Evolutionary conservation across 1,140 invertebrate species (phyloP), one percentile per base, ranked within the genome.

Genomic region (Pseudobourletiella spinata): DNA sequence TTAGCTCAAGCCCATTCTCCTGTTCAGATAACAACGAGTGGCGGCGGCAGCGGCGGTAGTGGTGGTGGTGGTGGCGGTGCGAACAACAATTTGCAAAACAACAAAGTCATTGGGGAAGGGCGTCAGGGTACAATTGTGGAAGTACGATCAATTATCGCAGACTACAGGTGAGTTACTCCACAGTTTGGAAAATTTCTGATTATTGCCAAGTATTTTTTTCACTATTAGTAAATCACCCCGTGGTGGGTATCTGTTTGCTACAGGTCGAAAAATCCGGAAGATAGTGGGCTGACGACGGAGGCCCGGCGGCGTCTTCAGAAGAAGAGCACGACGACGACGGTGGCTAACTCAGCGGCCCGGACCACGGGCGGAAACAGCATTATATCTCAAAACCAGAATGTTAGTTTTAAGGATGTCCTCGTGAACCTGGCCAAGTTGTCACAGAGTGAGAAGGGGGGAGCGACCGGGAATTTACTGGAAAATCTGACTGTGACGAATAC

Each of bases 61-160:
- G n/a, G n/a, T n/a, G n/a, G n/a, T n/a, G n/a, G n/a, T n/a, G n/a
- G n/a, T n/a, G n/a, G n/a, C n/a, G n/a, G n/a, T n/a, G 57, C 54
- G 35, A 61, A 60, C 15, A 65, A 20, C 59, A n/a, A n/a, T 46
- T 11, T 39, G 26, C 1, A 6, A 11, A 8, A 28, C 22, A 74
- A 76, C 52, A 71, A 76, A 30, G 75, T 79, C 26, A 79, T 81
- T 55, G 79, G 80, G 1, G 79, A 83, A 73, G 84, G 85, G 0
- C 77, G 85, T 22, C 85, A 89, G 70, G 84, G 87, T 0, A 81
- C 85, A 0, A 85, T 85, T 26, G 81, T 89, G 46, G 86, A 89
- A 73, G 87, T 90, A 14, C 82, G 86, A 71, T 85, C 87, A 3
- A 85, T 91, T 55, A 90, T 91, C 70, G 87, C 86, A 1, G 86